phyloP scores from a whole-genome alignment of 2,797 vertebrate species.

The Emydoidea blandingii region DNA sequence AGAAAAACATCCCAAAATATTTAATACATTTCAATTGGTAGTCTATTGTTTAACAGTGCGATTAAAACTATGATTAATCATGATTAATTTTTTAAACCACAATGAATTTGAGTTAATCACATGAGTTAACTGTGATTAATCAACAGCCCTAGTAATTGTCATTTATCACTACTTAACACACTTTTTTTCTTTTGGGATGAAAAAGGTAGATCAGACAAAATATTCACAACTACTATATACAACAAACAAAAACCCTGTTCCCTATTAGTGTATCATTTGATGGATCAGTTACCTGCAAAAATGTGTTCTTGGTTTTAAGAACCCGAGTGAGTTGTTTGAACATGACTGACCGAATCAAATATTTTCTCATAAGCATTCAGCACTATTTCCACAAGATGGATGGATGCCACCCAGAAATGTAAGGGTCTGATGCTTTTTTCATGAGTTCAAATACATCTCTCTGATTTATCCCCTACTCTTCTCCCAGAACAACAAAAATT shows the following conservation, averaged over 20 bases:
- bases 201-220: background rate
- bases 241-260: background rate
- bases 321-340: background rate
- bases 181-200: background rate
- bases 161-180: background rate
- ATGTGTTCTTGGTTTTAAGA: background rate
- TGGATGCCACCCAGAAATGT: background rate
- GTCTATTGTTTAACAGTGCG: too few relatives aligned
- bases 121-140: too few relatives aligned
- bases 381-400: background rate
- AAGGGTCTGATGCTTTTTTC: background rate
- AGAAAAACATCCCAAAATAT: too few relatives aligned
- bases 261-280: background rate
- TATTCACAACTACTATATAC: background rate
- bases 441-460: background rate
- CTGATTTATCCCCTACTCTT: background rate
- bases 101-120: too few relatives aligned
- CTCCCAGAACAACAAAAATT: background rate
- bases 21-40: too few relatives aligned
- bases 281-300: too few relatives aligned
- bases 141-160: background rate
- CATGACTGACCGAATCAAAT: background rate
- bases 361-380: background rate
- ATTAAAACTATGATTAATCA: too few relatives aligned
- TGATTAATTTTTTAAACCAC: too few relatives aligned